Percentiles rank a stretch among this genome's conserved stretches.
phyloP scores from a whole-genome alignment of 2,113 vertebrate species.

The Montifringilla adamsi region DNA sequence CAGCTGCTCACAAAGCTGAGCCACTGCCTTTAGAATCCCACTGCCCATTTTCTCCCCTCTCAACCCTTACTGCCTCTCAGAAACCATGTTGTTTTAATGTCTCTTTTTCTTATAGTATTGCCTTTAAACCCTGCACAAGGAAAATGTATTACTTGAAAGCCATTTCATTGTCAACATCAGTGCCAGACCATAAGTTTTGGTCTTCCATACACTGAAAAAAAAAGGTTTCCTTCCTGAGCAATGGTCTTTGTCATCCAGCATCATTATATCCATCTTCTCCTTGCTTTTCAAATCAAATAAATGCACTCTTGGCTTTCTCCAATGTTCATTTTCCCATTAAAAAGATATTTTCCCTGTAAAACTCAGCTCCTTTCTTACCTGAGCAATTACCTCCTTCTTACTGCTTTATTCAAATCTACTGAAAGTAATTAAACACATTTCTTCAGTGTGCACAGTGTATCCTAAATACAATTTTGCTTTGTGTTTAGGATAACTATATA shows the following conservation, averaged over 20 bases:
- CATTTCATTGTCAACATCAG: background rate
- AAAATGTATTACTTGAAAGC: background rate
- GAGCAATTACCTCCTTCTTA: background rate
- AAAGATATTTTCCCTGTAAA: background rate
- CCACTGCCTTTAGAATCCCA: background rate
- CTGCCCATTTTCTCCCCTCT: background rate
- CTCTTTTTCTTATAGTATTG: background rate
- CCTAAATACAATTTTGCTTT: background rate
- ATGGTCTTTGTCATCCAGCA: background rate
- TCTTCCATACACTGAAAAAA: background rate
- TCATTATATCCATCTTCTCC: background rate
- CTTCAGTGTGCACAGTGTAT: background rate
- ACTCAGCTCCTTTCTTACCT: background rate
- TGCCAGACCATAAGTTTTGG: background rate
- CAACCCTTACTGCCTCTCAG: background rate
- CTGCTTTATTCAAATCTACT: background rate
- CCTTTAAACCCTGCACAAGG: background rate
- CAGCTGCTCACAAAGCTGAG: background rate
- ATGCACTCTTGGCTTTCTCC: background rate
- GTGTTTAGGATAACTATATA: constrained; percentile 1
- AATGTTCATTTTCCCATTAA: background rate
- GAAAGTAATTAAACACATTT: constrained; percentile 16
- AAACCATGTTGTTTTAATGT: background rate
- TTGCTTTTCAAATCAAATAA: background rate
- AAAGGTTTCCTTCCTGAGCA: background rate